Evolutionary conservation across 1,140 invertebrate genomes (phyloP).

Genomic region (Drosophila persimilis): DNA sequence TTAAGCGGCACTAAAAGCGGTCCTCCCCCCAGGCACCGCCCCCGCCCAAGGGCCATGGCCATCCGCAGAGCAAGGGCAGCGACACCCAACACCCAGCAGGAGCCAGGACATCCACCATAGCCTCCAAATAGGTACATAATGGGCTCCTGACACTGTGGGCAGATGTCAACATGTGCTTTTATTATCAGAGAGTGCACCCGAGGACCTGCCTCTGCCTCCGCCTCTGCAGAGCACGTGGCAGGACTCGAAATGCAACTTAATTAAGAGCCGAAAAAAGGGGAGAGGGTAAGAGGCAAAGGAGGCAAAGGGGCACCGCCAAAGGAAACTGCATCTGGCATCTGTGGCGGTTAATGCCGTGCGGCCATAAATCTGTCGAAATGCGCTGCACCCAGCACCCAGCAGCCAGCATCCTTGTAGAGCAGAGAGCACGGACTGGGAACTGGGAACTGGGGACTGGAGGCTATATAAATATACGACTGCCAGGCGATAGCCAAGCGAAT

Average conservation of each 20-base stretch:
- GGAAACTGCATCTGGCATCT: conserved; percentile 58
- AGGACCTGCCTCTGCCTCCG: background rate
- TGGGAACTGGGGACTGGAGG: conserved; percentile 10
- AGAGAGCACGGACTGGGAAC: conserved; percentile 14
- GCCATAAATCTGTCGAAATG: conserved; percentile 77
- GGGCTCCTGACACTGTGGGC: conserved; percentile 48
- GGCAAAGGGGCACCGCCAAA: conserved; percentile 22
- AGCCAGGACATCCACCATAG: background rate
- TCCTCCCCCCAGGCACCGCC: background rate
- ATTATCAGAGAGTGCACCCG: conserved; percentile 54
- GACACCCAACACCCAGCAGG: conserved; percentile 6
- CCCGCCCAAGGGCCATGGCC: too few relatives aligned
- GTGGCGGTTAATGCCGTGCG: conserved; percentile 50
- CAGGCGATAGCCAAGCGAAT: conserved; percentile 56
- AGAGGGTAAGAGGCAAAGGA: background rate
- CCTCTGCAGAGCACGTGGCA: conserved; percentile 34
- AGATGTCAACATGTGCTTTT: conserved; percentile 78
- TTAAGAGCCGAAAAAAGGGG: conserved; percentile 54
- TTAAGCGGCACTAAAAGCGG: conserved; percentile 70
- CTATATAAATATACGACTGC: conserved; percentile 73
- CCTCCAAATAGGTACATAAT: conserved; percentile 50
- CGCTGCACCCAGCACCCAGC: conserved; percentile 42
- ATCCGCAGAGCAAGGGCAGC: too few relatives aligned
- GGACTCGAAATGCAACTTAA: conserved; percentile 66
- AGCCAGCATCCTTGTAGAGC: conserved; percentile 22